These are phyloP conservation scores for Spicauda simplicius DNA, from an alignment of 2,888 invertebrate species.

Conservation along the genomic window DNA sequence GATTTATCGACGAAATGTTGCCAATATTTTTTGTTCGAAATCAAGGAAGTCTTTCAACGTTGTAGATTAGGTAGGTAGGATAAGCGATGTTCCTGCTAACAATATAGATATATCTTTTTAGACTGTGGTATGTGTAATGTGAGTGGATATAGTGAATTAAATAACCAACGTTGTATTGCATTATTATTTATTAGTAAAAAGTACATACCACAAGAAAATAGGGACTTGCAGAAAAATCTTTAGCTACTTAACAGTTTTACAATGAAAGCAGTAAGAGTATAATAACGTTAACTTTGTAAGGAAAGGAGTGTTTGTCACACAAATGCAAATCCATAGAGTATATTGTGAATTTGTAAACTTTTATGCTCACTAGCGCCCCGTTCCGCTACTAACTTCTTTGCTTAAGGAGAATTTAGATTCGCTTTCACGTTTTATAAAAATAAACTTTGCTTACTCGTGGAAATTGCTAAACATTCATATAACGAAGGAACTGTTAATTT, in stretches of 20 bases:
- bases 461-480: not conserved
- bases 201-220: too few species aligned
- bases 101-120: not conserved
- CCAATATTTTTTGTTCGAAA: constrained; percentile 17
- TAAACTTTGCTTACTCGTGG: not conserved
- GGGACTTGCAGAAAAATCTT: too few species aligned
- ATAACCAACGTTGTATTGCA: too few species aligned
- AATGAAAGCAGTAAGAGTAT: constrained; percentile 8
- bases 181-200: too few species aligned
- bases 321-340: constrained; percentile 26
- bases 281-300: constrained; percentile 24
- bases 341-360: constrained; percentile 33
- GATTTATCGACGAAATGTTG: constrained; percentile 25
- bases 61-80: not conserved
- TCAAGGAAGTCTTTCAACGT: not conserved
- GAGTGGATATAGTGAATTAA: too few species aligned
- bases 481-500: not conserved
- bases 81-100: not conserved
- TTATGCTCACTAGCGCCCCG: constrained; percentile 24
- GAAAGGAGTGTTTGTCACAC: constrained; percentile 28
- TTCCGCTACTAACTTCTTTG: constrained; percentile 26
- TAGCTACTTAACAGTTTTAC: too few species aligned
- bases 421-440: constrained; percentile 12
- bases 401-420: constrained; percentile 19
- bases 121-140: too few species aligned